Percentiles rank a stretch among this genome's conserved stretches.
These are phyloP conservation scores for Phalacrocorax aristotelis DNA, from an alignment of 2,113 vertebrate genomes.

Conservation along the genomic window DNA sequence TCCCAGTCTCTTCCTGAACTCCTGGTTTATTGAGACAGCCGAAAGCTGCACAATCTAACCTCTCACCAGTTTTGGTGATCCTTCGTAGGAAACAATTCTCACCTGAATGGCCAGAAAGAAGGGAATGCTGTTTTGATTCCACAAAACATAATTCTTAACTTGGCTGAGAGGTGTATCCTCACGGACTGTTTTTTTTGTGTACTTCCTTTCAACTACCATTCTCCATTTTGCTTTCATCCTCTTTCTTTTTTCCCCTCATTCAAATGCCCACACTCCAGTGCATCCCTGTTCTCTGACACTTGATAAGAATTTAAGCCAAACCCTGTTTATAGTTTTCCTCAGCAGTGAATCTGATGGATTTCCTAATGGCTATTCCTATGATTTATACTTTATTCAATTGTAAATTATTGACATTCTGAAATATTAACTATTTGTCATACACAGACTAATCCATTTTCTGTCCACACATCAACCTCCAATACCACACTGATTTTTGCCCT, in stretches of 20 bases:
- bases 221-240: not conserved
- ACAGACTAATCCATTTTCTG: not conserved
- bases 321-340: not conserved
- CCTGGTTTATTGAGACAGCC: not conserved
- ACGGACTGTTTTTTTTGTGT: not conserved
- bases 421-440: not conserved
- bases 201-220: not conserved
- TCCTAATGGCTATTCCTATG: not conserved
- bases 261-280: not conserved
- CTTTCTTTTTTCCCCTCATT: not conserved
- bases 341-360: constrained; percentile 26
- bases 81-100: not conserved
- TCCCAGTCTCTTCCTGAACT: constrained; percentile 2
- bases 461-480: not conserved
- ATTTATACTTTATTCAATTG: not conserved
- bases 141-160: not conserved
- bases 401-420: not conserved
- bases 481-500: not conserved
- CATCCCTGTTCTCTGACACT: not conserved
- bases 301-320: not conserved
- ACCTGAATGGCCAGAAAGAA: not conserved
- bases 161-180: not conserved
- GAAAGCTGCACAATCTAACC: not conserved
- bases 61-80: constrained; percentile 9
- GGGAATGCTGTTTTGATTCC: not conserved